Evolutionary conservation across 2,888 invertebrate species (phyloP).

Genomic region (Anoplius nigerrimus): DNA sequence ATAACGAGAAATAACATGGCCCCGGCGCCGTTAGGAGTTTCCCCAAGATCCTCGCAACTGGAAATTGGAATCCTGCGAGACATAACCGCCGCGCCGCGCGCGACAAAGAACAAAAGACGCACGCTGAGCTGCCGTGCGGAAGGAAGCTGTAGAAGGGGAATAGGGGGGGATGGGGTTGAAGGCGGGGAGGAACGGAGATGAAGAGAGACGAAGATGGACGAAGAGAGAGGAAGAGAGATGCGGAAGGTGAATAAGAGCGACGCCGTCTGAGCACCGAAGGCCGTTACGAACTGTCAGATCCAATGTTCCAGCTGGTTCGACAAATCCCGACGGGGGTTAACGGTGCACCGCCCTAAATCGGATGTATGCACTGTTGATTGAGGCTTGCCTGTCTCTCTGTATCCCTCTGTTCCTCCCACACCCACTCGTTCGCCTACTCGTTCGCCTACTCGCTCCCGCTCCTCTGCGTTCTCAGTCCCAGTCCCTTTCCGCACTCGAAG

Average conservation of each 20-base stretch:
- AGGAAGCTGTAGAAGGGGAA: too few relatives aligned
- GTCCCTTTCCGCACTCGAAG: too few relatives aligned
- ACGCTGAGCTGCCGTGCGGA: too few relatives aligned
- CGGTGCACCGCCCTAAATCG: conserved; percentile 24
- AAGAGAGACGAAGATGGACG: background rate
- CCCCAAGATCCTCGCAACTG: too few relatives aligned
- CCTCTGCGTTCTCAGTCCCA: background rate
- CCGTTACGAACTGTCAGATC: conserved; percentile 29
- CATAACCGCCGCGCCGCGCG: too few relatives aligned
- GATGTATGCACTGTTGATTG: conserved; percentile 27
- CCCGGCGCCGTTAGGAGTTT: too few relatives aligned
- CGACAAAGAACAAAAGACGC: too few relatives aligned
- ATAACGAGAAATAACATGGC: too few relatives aligned
- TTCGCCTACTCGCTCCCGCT: background rate
- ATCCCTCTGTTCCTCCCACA: background rate
- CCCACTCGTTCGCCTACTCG: background rate
- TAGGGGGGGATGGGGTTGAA: too few relatives aligned
- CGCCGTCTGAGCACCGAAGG: conserved; percentile 13
- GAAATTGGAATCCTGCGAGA: too few relatives aligned
- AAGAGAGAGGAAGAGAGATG: background rate
- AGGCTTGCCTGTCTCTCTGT: background rate
- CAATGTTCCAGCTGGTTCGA: conserved; percentile 23
- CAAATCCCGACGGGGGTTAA: conserved; percentile 20
- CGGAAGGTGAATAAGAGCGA: background rate
- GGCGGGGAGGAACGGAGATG: background rate